A percentile compares a stretch with the other conserved stretches of the same genome.
These are phyloP conservation scores for Oegoconia quadripuncta DNA, from an alignment of 2,888 invertebrate species.

Conservation along the genomic window DNA sequence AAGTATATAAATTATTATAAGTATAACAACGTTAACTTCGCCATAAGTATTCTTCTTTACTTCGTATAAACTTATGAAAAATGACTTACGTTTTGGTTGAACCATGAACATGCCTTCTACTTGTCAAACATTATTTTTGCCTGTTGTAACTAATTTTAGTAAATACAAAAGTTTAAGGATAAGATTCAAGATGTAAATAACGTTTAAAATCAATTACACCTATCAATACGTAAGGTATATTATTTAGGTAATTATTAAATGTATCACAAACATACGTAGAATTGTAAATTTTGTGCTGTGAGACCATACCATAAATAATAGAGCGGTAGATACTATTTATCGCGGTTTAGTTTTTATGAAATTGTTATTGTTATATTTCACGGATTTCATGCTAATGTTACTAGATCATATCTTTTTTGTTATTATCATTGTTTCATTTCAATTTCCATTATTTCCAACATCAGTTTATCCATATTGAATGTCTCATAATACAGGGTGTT, in stretches of 20 bases:
- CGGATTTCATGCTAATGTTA: too few relatives aligned
- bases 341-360: not conserved
- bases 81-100: constrained; percentile 15
- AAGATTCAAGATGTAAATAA: constrained; percentile 43
- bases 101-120: constrained; percentile 71
- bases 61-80: too few relatives aligned
- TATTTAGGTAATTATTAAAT: constrained; percentile 25
- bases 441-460: too few relatives aligned
- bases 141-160: constrained; percentile 35
- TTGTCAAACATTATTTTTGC: constrained; percentile 46
- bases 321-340: too few relatives aligned
- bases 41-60: too few relatives aligned
- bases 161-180: constrained; percentile 29
- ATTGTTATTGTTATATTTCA: too few relatives aligned
- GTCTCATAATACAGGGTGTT: too few relatives aligned
- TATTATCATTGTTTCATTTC: too few relatives aligned
- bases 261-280: constrained; percentile 9
- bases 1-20: too few relatives aligned
- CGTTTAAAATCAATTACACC: constrained; percentile 36
- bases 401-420: too few relatives aligned
- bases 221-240: constrained; percentile 46
- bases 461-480: too few relatives aligned
- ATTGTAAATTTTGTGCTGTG: constrained; percentile 46
- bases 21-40: too few relatives aligned
- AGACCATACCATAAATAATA: constrained; percentile 42